Conservation (phyloP, 2,113 vertebrate species). For the Canis aureus region DNA sequence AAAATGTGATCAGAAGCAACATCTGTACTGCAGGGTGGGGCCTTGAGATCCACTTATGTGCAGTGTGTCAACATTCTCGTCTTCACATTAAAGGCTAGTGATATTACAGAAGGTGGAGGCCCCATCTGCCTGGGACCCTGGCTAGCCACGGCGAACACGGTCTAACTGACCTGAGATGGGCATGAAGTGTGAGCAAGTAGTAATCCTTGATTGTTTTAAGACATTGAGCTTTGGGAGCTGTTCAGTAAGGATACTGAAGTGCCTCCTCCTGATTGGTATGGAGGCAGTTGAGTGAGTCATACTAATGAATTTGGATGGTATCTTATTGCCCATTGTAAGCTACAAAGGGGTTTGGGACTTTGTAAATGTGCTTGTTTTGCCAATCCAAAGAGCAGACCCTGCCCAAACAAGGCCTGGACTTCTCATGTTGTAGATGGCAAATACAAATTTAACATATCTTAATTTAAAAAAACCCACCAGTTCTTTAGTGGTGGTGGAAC, state of each 20-base stretch:
- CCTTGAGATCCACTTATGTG: rapidly evolving
- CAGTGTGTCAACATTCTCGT: rapidly evolving
- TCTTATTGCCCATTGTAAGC: not conserved
- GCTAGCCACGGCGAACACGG: rapidly evolving
- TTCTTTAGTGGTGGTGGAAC: not conserved
- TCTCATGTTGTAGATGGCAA: not conserved
- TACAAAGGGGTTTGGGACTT: not conserved
- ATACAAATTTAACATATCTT: not conserved
- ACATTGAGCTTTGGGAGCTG: not conserved
- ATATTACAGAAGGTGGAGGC: not conserved
- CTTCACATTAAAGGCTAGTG: not conserved
- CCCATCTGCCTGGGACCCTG: not conserved
- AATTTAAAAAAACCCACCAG: not conserved
- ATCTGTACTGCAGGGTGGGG: not conserved
- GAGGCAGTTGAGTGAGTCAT: not conserved
- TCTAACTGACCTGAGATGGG: rapidly evolving
- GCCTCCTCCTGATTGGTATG: not conserved
- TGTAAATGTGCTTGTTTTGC: not conserved
- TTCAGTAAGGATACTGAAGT: not conserved
- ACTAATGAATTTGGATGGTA: not conserved
- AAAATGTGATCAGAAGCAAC: not conserved
- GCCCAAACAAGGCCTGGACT: not conserved
- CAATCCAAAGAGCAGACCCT: not conserved
- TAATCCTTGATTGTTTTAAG: not conserved
- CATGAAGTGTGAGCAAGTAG: rapidly evolving